phyloP scores from a whole-genome alignment of 1,140 invertebrate species.

The Oreohelix idahoensis region DNA sequence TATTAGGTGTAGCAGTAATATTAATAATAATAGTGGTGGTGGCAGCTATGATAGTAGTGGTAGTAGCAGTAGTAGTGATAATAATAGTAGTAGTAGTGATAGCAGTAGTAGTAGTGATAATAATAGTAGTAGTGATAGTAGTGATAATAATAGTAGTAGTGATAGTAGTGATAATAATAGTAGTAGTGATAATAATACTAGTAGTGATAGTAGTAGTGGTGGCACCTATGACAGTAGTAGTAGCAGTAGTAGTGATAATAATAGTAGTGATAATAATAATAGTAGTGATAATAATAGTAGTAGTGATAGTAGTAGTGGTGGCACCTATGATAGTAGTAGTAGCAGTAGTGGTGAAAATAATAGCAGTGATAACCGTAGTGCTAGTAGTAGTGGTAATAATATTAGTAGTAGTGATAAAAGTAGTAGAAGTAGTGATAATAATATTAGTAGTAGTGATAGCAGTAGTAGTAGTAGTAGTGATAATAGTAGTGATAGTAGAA shows the following conservation, averaged over 20 bases:
- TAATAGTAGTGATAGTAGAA: too few species aligned
- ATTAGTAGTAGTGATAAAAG: too few species aligned
- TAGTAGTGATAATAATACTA: not conserved
- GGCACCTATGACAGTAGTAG: not conserved
- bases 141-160: conserved; percentile 1
- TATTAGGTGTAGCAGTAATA: not conserved
- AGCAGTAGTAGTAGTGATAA: conserved; percentile 23
- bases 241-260: not conserved
- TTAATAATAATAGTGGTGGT: not conserved
- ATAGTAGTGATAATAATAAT: not conserved
- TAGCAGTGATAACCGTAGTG: too few species aligned
- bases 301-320: too few species aligned
- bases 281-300: not conserved
- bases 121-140: conserved; percentile 20
- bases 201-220: not conserved
- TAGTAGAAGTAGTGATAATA: too few species aligned
- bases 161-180: not conserved
- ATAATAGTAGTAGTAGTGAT: conserved; percentile 25
- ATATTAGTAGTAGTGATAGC: too few species aligned
- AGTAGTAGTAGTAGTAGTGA: too few species aligned
- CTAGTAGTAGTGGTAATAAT: too few species aligned
- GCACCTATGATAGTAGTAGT: too few species aligned
- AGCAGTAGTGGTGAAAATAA: too few species aligned
- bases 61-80: conserved; percentile 11
- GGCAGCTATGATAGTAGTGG: not conserved